phyloP scores from a whole-genome alignment of 1,140 invertebrate species.

The Habropoda laboriosa region DNA sequence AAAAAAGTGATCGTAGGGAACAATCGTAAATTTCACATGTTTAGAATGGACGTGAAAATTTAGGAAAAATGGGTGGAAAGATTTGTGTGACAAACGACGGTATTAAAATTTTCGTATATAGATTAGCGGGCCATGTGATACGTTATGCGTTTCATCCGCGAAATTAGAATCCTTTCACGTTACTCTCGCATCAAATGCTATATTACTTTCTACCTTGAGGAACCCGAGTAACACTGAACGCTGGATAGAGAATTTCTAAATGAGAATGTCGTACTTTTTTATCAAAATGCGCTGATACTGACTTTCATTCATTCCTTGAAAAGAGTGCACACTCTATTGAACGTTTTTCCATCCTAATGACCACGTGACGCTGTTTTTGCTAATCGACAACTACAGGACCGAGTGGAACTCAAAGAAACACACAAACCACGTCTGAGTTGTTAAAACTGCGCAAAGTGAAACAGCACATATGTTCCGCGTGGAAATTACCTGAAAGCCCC shows the following conservation, averaged over 20 bases:
- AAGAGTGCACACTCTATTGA: neutral
- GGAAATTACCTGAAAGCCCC: too few relatives aligned
- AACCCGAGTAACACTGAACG: neutral
- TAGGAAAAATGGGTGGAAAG: too few relatives aligned
- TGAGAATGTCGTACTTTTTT: neutral
- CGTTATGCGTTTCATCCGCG: neutral
- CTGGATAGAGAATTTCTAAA: neutral
- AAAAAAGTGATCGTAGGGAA: too few relatives aligned
- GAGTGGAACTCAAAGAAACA: neutral
- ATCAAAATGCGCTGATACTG: neutral
- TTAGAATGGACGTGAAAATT: too few relatives aligned
- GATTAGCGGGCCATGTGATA: neutral
- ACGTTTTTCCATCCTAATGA: neutral
- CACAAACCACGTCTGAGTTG: neutral
- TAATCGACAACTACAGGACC: neutral
- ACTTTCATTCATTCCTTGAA: neutral
- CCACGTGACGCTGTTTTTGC: neutral
- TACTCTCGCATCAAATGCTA: neutral
- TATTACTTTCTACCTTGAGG: neutral
- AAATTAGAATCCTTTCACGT: neutral
- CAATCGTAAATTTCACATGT: too few relatives aligned
- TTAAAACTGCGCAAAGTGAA: too few relatives aligned
- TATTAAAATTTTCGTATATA: too few relatives aligned
- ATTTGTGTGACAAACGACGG: too few relatives aligned
- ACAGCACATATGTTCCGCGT: too few relatives aligned